Percentiles rank a stretch among this genome's conserved stretches.
These are phyloP conservation scores for Nymphalis io DNA, from an alignment of 1,140 invertebrate species.

Conservation along the genomic window DNA sequence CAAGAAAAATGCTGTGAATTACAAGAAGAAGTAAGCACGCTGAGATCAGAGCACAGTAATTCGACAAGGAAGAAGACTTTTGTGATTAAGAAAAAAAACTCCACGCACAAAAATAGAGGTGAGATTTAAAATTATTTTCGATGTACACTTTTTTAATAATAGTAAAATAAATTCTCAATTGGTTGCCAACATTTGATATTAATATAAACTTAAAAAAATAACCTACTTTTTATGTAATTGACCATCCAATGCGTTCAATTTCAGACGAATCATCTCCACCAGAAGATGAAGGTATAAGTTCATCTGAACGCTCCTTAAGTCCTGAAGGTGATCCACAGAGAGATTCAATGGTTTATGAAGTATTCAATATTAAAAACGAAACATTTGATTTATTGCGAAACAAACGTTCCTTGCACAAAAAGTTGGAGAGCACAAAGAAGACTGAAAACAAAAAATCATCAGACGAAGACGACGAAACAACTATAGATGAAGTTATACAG, in stretches of 20 bases:
- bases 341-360: conserved; percentile 83
- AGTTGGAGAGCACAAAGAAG: conserved; percentile 65
- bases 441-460: conserved; percentile 74
- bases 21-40: conserved; percentile 81
- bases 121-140: conserved; percentile 9
- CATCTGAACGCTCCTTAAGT: conserved; percentile 88
- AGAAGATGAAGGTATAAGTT: conserved; percentile 92
- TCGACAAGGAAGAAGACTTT: conserved; percentile 74
- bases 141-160: no score
- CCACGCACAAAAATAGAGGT: conserved; percentile 74
- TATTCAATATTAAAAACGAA: conserved; percentile 83
- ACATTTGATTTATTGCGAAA: conserved; percentile 79
- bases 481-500: conserved; percentile 93
- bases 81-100: conserved; percentile 73
- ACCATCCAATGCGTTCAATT: conserved; percentile 21
- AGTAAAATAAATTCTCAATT: no score
- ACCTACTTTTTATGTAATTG: no score
- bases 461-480: conserved; percentile 89
- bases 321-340: conserved; percentile 83
- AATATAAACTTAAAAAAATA: no score
- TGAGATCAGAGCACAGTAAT: conserved; percentile 75
- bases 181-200: no score
- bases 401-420: conserved; percentile 68
- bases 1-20: conserved; percentile 87
- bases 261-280: conserved; percentile 86